Evolutionary conservation across 2,888 invertebrate genomes (phyloP), one percentile per base, ranked within the genome.

Genomic region (Lithophane leautieri): DNA sequence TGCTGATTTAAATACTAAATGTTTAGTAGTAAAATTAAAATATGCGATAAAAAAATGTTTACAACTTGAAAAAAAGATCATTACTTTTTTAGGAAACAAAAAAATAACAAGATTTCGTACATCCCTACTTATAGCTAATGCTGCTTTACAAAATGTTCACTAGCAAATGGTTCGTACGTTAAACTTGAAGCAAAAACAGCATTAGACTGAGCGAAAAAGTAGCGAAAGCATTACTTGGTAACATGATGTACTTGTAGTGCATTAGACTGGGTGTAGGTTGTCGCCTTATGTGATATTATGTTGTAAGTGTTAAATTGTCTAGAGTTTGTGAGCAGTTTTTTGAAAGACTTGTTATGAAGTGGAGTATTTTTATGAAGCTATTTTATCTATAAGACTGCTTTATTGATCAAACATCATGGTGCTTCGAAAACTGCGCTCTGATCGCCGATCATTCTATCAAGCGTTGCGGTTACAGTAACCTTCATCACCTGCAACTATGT

Each of bases 71-170:
- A 25, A 25, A 25, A 28, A 16, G 4, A 19, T 56, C 25, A 56
- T 25, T 25, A 56, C 2, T 7, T 58, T 28, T 9, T 58, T 28
- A 28, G 2, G 28, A 19, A 58, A 60, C 19, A 9, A 60, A 9
- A 16, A 60, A 19, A 60, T 11, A 1, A 25, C 14, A 0, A 34
- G 0, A 12, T 2, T 68, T 42, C 9, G 34, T 22, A 11, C 70
- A 78, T 8, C 76, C 78, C 78, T 92, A 92, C 93, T 92, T 88
- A 91, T 87, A 91, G 92, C 92, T 94, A 94, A 94, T 94, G 93
- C 92, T 91, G 92, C 92, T 90, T 93, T 90, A 92, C 91, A 93
- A 90, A 93, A 94, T 84, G 84, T 90, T 88, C 84, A 87, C 89
- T 88, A 87, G 92, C 89, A 91, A 94, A 94, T 92, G 92, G 90